A percentile compares a stretch with the other conserved stretches of the same genome.
Evolutionary conservation across 2,888 invertebrate genomes (phyloP).

Genomic region (Empis livida): DNA sequence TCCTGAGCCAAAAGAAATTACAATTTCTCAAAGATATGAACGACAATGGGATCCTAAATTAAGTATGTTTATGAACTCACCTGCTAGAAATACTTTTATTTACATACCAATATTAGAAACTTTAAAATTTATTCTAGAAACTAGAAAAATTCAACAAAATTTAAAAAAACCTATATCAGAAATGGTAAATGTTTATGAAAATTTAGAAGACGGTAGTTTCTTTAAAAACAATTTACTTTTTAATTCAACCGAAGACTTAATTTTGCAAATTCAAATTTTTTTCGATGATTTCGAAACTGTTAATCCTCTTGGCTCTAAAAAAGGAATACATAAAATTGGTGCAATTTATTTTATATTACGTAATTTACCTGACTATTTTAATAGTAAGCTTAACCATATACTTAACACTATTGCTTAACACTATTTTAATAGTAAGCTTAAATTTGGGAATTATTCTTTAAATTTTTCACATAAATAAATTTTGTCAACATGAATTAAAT

Average conservation of each 20-base stretch:
- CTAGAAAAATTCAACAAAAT: no score
- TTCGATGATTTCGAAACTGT: constrained; percentile 14
- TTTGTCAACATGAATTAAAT: no score
- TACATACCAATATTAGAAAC: no score
- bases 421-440: no score
- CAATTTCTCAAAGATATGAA: background rate
- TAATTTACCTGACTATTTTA: constrained; percentile 10
- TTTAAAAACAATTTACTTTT: constrained; percentile 1
- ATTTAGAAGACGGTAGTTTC: background rate
- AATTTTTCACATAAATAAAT: no score
- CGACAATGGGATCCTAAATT: background rate
- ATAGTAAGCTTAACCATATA: constrained; percentile 8
- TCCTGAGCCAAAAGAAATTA: background rate
- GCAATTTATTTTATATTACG: constrained; percentile 12
- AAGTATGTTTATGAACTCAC: background rate
- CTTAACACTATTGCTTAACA: no score
- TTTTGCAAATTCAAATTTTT: constrained; percentile 11
- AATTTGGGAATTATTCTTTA: no score
- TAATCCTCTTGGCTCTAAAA: constrained; percentile 14
- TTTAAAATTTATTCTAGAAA: no score
- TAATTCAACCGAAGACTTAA: background rate
- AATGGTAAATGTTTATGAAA: background rate
- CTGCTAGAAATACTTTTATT: background rate
- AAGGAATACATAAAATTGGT: constrained; percentile 14
- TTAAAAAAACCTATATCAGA: no score